Conservation (phyloP, 2,888 invertebrate genomes). For the Epirrhoe alternata region DNA sequence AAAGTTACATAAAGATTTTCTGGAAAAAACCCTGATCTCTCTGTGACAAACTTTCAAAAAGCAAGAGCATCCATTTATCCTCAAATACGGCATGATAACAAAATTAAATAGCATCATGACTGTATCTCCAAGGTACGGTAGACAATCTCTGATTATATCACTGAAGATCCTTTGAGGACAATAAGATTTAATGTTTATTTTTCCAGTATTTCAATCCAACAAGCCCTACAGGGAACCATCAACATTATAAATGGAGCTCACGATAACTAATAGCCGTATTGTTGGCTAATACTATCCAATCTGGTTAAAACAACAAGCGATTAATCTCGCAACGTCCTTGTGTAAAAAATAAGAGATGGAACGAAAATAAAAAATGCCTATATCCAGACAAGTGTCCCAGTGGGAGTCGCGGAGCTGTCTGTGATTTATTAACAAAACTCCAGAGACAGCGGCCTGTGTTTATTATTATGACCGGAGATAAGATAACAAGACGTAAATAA, state of each 20-base stretch:
- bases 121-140: no score
- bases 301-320: constrained; percentile 32
- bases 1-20: neutral
- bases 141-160: no score
- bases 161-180: no score
- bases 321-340: constrained; percentile 36
- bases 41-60: neutral
- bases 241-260: neutral
- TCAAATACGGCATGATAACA: no score
- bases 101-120: no score
- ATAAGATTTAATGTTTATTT: neutral
- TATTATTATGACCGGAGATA: constrained; percentile 54
- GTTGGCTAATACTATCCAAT: constrained; percentile 14
- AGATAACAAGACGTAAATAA: constrained; percentile 52
- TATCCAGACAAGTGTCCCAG: constrained; percentile 47
- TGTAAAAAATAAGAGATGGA: constrained; percentile 41
- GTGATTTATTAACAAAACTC: constrained; percentile 60
- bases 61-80: no score
- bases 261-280: constrained; percentile 1
- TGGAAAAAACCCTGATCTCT: neutral
- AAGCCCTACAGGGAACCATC: neutral
- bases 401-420: constrained; percentile 19
- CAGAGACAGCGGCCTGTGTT: constrained; percentile 45
- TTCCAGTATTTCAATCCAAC: neutral
- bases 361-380: constrained; percentile 46